Evolutionary conservation across 1,140 invertebrate genomes (phyloP), one percentile per base, ranked within the genome.

Genomic region (Bombus superbus): DNA sequence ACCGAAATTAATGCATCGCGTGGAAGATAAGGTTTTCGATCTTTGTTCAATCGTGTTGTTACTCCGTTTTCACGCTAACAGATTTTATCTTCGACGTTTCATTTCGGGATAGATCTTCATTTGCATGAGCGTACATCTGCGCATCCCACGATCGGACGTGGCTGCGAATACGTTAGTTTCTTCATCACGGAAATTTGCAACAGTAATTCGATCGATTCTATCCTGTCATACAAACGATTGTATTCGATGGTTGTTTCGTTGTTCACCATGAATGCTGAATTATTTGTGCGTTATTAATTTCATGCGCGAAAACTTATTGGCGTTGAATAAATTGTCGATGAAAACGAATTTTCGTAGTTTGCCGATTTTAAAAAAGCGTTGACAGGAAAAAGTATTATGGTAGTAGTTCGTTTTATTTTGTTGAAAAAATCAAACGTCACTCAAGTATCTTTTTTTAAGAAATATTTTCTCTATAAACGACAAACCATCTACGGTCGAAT

Each of bases 71-170:
- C 53, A 35, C 44, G 57, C 38, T 53, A 71, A 69, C 82, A 66
- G 80, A 83, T 83, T 89, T 83, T 59, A 89, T 64, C n/a, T 87
- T 87, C 59, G 85, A 90, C 73, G 40, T 89, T 89, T 85, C 86
- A 84, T 89, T 89, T 68, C 73, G 18, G 47, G 2, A 66, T 62
- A 32, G 75, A 44, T 81, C 64, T 74, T 80, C 69, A 59, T 79
- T 62, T 71, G 62, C 75, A 81, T 40, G 22, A 79, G 42, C 25
- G 38, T 38, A 28, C 69, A 5, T 25, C 8, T 22, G 15, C 18
- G 25, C n/a, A 35, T 25, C 8, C n/a, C 28, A 38, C 64, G 71
- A 74, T 66, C 62, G 62, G 8, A 15, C 83, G 47, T 73, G 35
- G 25, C 32, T 57, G 59, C 47, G 72, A 69, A 79, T 69, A 59